phyloP scores from a whole-genome alignment of 2,113 vertebrate species.

The Lates calcarifer region DNA sequence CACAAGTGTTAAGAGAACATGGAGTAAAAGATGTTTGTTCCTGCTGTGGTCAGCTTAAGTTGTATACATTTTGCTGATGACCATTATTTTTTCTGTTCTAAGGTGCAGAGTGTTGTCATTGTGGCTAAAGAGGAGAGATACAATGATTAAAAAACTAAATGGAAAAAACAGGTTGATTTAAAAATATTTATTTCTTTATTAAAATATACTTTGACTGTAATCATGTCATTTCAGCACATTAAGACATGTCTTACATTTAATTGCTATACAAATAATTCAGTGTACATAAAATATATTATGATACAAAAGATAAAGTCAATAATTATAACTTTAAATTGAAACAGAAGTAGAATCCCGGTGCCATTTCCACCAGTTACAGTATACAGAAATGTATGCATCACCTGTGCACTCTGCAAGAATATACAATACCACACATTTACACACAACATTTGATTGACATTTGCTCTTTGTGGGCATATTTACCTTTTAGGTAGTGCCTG shows the following conservation, averaged over 20 bases:
- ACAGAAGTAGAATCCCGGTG: constrained; percentile 55
- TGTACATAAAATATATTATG: constrained; percentile 54
- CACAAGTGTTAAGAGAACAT: neutral
- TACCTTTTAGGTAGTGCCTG: constrained; percentile 17
- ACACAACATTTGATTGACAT: constrained; percentile 45
- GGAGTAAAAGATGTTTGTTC: neutral
- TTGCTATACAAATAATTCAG: constrained; percentile 19
- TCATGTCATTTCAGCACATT: constrained; percentile 53
- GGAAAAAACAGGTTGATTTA: constrained; percentile 2
- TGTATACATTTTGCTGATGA: neutral
- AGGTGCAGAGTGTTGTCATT: neutral
- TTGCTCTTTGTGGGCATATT: constrained; percentile 26
- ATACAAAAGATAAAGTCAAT: constrained; percentile 62
- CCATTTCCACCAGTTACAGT: constrained; percentile 62
- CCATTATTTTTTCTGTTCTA: neutral
- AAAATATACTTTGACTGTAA: constrained; percentile 72
- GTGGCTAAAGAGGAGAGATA: neutral
- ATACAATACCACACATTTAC: constrained; percentile 35
- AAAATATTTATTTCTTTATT: constrained; percentile 74
- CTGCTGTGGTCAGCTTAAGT: neutral
- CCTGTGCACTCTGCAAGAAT: constrained; percentile 26
- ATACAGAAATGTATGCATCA: constrained; percentile 46
- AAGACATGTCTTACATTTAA: constrained; percentile 4
- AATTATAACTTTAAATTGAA: constrained; percentile 50
- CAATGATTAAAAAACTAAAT: neutral